These are phyloP conservation scores for Vulpes lagopus DNA, from an alignment of 2,113 vertebrate species.

Conservation along the genomic window DNA sequence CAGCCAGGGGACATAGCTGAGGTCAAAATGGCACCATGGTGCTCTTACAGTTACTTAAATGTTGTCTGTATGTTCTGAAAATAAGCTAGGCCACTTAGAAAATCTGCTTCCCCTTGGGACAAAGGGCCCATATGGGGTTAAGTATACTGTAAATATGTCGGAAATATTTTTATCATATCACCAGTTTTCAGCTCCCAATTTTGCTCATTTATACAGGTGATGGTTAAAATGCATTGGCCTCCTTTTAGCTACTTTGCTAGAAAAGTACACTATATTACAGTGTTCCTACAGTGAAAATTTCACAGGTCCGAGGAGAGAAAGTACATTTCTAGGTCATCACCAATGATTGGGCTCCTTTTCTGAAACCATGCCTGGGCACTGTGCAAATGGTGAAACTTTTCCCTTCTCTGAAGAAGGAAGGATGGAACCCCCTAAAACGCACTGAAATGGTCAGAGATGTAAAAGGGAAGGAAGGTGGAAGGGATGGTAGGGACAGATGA, in stretches of 20 bases:
- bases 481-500: too few species aligned
- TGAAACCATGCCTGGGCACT: background rate
- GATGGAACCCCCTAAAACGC: background rate
- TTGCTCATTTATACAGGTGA: background rate
- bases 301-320: background rate
- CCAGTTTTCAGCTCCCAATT: background rate
- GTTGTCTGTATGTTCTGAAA: slow-evolving; percentile 40
- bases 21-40: background rate
- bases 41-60: background rate
- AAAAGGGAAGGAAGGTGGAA: background rate
- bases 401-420: background rate
- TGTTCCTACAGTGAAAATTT: slow-evolving; percentile 40
- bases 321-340: background rate
- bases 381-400: background rate
- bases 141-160: slow-evolving; percentile 9
- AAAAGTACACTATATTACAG: background rate
- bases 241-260: background rate
- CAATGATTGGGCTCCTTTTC: background rate
- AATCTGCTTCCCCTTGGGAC: background rate
- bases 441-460: background rate
- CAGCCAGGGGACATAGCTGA: background rate
- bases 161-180: background rate
- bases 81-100: slow-evolving; percentile 44
- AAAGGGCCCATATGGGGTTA: slow-evolving; percentile 11
- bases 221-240: background rate